Evolutionary conservation across 2,797 vertebrate genomes (phyloP), one percentile per base, ranked within the genome.

Genomic region (Lophotriccus pileatus): DNA sequence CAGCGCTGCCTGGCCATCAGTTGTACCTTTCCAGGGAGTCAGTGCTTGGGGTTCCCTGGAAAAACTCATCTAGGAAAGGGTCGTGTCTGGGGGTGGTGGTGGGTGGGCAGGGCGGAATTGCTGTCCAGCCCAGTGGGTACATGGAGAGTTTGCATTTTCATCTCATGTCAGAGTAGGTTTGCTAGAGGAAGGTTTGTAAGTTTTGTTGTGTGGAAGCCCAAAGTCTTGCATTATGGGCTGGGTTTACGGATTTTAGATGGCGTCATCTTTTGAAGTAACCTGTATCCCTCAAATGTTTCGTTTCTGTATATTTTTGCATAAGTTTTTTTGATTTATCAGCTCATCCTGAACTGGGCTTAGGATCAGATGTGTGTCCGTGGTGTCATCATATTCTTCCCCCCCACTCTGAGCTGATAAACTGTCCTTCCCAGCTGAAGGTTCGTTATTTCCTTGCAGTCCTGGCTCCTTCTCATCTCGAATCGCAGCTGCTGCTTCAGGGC

Each of bases 81-180:
- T 15, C 0, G 0, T 68, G 39, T 27, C 43, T 39, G 16, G 25
- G 17, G 22, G 3, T 24, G 47, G 28, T 1, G 27, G 39, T 2
- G 19, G 37, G n/a, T 1, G 1, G 19, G 19, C 34, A 36, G 50
- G 13, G 23, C 24, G n/a, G 41, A 69, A n/a, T 10, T 56, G 68
- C 32, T 0, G 0, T 21, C 43, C 41, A 34, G 58, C 20, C n/a
- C 0, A 1, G 6, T 7, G 24, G 39, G 39, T 27, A 2, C 14
- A 6, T 5, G 8, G n/a, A 37, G 21, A 8, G 4, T 34, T 34
- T 58, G 32, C 16, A 6, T 19, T 36, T 75, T 82, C 30, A 14
- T 24, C 44, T 83, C 1, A 0, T 23, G 46, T 34, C 47, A 23
- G 11, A 4, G 20, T 39, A 13, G 18, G 37, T 58, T 47, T 94